Base-by-base conservation (phyloP, 2,113 vertebrate genomes). In the Cyanoderma ruficeps region DNA sequence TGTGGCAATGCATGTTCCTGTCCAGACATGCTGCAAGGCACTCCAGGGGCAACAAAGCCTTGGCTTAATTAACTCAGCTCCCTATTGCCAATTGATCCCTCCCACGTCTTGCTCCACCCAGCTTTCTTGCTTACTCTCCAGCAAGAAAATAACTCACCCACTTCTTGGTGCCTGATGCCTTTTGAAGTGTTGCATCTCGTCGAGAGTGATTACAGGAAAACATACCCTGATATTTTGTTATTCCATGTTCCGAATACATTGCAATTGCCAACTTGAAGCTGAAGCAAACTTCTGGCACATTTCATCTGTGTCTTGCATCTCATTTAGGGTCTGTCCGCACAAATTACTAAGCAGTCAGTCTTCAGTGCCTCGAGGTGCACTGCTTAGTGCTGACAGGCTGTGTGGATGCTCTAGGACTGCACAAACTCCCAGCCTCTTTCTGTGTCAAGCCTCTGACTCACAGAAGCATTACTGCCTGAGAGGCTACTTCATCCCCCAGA, bases 71-170 rank as follows among this genome's bases (percentile, higher is more conserved):
- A 97, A 50, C 20, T 0, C 0, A 14, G 69, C 76, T 95, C 59
- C 75, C 27, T 68, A 79, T 92, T 96, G 82, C 94, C 27, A 95
- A 87, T 96, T 69, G 2, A 78, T 94, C 95, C 94, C 86, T 96
- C 92, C 96, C 85, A 91, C 60, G 11, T 37, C 56, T 44, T 52
- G 35, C 83, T 92, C 93, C 96, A 94, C 94, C 90, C 94, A 71
- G 6, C 7, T 67, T 42, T 72, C 84, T 97, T 71, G 6, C 7
- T 70, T 42, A 76, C 84, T 97, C 79, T 91, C 24, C 0, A 89
- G 87, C 60, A 92, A 71, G 91, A 84, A 69, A 84, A 41, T 85
- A 87, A 82, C 63, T 95, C 75, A 31, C 55, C 61, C 49, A 7
- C 77, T 64, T 60, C 17, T 77, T 86, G 23, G 28, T 65, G 72